Evolutionary conservation across 2,113 vertebrate genomes (phyloP).

Genomic region (Spea multiplicata): DNA sequence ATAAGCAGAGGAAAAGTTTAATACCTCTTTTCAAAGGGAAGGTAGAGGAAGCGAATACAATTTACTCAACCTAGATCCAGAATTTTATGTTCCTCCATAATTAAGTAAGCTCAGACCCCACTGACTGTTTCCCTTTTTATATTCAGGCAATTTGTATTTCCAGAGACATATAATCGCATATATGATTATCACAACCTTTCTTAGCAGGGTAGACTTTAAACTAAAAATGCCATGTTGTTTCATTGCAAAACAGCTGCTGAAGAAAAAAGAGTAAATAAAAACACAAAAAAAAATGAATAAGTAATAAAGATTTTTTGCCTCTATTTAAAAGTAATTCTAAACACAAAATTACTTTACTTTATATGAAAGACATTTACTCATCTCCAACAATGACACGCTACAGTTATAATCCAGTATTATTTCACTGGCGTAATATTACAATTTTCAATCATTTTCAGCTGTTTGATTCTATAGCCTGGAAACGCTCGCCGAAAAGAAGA

Average conservation of each 20-base stretch:
- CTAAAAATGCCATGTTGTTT: neutral
- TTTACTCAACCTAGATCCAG: no score
- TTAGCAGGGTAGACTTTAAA: neutral
- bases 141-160: neutral
- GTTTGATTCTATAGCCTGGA: neutral
- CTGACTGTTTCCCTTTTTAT: neutral
- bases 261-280: neutral
- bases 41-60: no score
- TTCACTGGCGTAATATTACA: conserved; percentile 39
- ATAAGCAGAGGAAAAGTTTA: no score
- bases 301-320: conserved; percentile 9
- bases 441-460: conserved; percentile 39
- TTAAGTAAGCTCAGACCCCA: no score
- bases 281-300: conserved; percentile 18
- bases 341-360: conserved; percentile 36
- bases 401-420: conserved; percentile 40
- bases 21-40: no score
- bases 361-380: conserved; percentile 34
- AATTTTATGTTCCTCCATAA: no score
- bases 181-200: neutral
- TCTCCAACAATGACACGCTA: conserved; percentile 13
- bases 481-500: neutral
- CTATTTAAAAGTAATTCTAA: conserved; percentile 16
- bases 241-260: neutral
- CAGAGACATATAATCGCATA: neutral